Conservation (phyloP, 2,888 invertebrate genomes). For the Leptinotarsa rubiginosa region DNA sequence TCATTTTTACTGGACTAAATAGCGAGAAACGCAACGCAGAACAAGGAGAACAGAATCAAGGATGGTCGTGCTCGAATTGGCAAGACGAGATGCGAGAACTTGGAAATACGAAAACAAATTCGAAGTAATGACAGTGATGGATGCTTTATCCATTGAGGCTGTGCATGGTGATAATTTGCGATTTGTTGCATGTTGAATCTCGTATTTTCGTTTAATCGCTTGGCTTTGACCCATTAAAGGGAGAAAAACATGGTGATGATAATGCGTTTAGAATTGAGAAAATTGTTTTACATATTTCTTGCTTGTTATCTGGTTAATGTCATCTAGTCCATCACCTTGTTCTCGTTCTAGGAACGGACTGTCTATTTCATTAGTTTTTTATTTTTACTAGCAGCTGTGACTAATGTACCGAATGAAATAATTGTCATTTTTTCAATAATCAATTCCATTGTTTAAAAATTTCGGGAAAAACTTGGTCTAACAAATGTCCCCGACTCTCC, state of each 20-base stretch:
- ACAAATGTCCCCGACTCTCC: no score
- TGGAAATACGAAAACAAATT: background rate
- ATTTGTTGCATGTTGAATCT: background rate
- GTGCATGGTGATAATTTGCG: background rate
- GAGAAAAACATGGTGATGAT: background rate
- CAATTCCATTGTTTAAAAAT: no score
- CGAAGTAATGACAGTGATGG: background rate
- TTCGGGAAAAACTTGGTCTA: no score
- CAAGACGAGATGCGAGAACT: constrained; percentile 14
- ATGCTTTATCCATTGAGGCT: background rate
- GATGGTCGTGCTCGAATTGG: constrained; percentile 26
- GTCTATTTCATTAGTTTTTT: background rate
- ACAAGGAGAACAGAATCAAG: constrained; percentile 18
- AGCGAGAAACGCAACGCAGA: constrained; percentile 6
- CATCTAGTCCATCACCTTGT: background rate
- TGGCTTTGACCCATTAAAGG: constrained; percentile 9
- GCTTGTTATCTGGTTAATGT: background rate
- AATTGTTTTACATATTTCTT: background rate
- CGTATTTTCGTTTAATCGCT: background rate
- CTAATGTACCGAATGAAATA: no score
- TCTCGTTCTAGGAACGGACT: no score
- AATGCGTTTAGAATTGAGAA: background rate
- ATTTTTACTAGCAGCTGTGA: no score
- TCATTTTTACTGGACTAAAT: background rate
- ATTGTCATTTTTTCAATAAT: no score